Percentiles rank a stretch among this genome's conserved stretches.
These are phyloP conservation scores for Campylomormyrus tamandua DNA, from an alignment of 2,113 vertebrate species.

Conservation along the genomic window DNA sequence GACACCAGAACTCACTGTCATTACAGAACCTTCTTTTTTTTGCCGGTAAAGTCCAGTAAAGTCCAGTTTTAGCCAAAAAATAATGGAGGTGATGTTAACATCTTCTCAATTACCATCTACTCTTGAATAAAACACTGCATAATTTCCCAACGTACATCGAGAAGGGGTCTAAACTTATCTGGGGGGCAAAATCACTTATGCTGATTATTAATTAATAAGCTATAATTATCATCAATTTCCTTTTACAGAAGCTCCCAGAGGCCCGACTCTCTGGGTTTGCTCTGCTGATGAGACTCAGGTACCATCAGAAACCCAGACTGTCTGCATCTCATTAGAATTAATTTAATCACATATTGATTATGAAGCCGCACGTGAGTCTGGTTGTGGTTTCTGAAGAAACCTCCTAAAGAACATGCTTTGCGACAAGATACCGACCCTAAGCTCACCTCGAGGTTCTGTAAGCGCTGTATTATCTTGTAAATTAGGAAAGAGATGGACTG, in stretches of 20 bases:
- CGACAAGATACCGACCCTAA: background rate
- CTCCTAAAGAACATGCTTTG: background rate
- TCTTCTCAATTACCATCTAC: background rate
- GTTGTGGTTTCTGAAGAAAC: background rate
- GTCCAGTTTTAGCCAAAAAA: background rate
- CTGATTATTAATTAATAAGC: slow-evolving; percentile 7
- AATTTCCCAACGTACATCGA: background rate
- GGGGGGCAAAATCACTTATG: background rate
- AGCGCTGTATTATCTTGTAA: background rate
- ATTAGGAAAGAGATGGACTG: background rate
- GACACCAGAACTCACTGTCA: background rate
- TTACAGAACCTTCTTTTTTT: background rate
- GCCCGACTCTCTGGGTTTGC: background rate
- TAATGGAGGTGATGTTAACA: background rate
- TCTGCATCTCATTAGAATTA: background rate
- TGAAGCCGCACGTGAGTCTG: background rate
- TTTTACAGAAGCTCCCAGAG: background rate
- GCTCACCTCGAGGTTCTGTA: background rate
- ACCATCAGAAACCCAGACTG: background rate
- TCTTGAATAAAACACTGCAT: slow-evolving; percentile 2
- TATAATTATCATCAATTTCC: slow-evolving; percentile 5
- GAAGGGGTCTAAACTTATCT: background rate
- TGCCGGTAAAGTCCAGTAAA: background rate
- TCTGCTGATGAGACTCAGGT: background rate
- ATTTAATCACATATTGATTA: slow-evolving; percentile 5